Conservation (phyloP, 1,140 invertebrate genomes). For the Schlechtendalia chinensis region DNA sequence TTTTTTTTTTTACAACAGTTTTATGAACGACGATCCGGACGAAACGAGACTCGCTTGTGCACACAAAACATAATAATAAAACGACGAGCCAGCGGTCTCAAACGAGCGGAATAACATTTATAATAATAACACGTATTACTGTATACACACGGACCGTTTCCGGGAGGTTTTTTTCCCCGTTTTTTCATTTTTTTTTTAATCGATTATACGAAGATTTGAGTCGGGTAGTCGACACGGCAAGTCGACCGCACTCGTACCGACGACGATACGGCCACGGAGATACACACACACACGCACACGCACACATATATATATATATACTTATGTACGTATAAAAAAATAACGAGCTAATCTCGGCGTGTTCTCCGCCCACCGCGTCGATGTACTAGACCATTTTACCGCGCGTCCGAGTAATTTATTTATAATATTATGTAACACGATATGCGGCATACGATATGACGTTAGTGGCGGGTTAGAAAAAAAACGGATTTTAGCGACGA, state of each 20-base stretch:
- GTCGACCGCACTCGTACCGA: neutral
- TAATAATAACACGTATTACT: neutral
- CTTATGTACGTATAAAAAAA: no score
- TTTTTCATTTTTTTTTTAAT: slow-evolving; percentile 24
- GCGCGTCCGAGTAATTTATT: no score
- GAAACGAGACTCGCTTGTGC: neutral
- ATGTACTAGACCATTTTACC: no score
- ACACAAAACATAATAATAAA: slow-evolving; percentile 17
- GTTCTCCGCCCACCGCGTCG: no score
- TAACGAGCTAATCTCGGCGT: no score
- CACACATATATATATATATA: no score
- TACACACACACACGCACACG: neutral
- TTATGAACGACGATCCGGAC: neutral
- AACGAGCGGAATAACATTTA: neutral
- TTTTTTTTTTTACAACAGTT: slow-evolving; percentile 10
- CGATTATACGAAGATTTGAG: neutral
- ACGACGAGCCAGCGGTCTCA: neutral
- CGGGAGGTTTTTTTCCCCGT: no score
- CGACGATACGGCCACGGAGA: no score
- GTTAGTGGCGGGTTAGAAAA: no score
- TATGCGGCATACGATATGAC: no score
- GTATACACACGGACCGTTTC: neutral
- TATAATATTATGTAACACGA: no score
- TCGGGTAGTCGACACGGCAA: neutral
- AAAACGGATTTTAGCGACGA: no score